Conservation (phyloP, 92 coral and sea anemone genomes). For the Plumapathes pennacea region DNA sequence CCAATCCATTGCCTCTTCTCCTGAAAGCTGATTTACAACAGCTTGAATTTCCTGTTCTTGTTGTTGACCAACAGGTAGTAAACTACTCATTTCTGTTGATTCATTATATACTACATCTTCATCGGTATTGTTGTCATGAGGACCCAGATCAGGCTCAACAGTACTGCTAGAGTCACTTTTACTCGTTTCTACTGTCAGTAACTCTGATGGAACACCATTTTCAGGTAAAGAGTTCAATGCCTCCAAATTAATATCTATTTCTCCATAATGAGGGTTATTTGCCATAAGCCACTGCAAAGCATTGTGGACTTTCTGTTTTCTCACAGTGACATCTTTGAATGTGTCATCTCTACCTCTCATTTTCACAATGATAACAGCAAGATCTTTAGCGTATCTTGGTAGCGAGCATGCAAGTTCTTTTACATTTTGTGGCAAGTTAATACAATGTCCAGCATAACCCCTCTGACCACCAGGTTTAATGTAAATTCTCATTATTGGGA, state of each 20-base stretch:
- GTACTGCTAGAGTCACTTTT: constrained; percentile 1
- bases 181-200: constrained; percentile 43
- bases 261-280: constrained; percentile 49
- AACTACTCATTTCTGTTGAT: constrained; percentile 50
- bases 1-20: constrained; percentile 33
- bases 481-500: constrained; percentile 43
- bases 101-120: constrained; percentile 46
- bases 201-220: constrained; percentile 35
- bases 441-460: constrained; percentile 60
- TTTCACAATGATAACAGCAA: constrained; percentile 45
- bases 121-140: constrained; percentile 25
- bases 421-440: constrained; percentile 61
- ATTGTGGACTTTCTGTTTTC: constrained; percentile 34
- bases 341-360: constrained; percentile 40
- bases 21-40: constrained; percentile 38
- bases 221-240: constrained; percentile 31
- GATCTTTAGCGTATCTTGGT: constrained; percentile 49
- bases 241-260: constrained; percentile 19
- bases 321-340: constrained; percentile 43
- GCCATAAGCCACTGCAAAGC: constrained; percentile 42
- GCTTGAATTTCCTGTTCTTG: constrained; percentile 48
- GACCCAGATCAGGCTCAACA: constrained; percentile 37
- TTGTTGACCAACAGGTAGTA: constrained; percentile 34
- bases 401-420: constrained; percentile 42
- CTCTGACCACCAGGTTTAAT: constrained; percentile 57